Evolutionary conservation across 2,888 invertebrate genomes (phyloP), one percentile per base, ranked within the genome.

Genomic region (Nudaria mundana): DNA sequence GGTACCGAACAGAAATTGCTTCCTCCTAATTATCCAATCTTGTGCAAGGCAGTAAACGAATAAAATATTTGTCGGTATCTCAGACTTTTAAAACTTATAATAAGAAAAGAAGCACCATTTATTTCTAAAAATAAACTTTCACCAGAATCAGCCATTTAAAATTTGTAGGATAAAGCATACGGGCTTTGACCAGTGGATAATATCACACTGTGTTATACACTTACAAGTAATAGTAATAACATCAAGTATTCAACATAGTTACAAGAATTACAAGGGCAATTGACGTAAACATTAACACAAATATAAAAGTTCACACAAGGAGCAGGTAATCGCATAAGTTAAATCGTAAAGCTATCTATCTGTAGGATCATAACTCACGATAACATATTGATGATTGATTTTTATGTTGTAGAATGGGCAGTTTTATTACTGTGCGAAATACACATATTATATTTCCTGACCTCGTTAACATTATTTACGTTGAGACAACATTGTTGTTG

Each of bases 391-490:
- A 63, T 69, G 59, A 59, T 59, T 71, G 76, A 75, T 69, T 69
- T 61, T 69, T 64, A 64, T 50, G 58, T 52, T 47, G 53, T 60
- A 62, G 37, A 43, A 43, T 56, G 63, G 63, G 61, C 55, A 51
- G 62, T 65, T 72, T 76, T 76, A 77, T 63, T 71, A 63, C 59
- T 52, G 66, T 64, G 71, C 63, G 64, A 73, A 73, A 64, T 65
- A 62, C 56, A 59, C 57, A 58, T 65, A 78, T 76, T 63, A 68
- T 70, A 68, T 73, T 71, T 67, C 74, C 48, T 66, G 68, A 58
- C 67, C 74, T 72, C 69, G 66, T 76, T 68, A 66, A 64, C 58
- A 63, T 60, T 71, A 63, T 73, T 72, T 72, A 69, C 69, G 64
- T 63, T 44, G 52, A 32, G 20, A 41, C 53, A 44, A 63, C 65